Conservation (phyloP, 2,113 vertebrate genomes). For the Etheostoma spectabile region DNA sequence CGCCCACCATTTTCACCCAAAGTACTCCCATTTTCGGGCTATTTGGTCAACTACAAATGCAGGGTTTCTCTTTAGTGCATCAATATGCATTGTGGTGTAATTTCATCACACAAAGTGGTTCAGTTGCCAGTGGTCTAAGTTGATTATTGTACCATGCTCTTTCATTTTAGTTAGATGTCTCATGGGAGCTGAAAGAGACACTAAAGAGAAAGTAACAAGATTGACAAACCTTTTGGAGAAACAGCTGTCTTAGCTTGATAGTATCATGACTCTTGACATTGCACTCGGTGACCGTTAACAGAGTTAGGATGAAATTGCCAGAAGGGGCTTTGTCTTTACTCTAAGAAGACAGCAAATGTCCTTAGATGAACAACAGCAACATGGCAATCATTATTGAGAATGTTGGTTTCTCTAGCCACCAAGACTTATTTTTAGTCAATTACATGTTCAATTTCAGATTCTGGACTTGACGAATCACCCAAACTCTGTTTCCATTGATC, state of each 20-base stretch:
- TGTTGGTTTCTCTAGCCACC: slow-evolving; percentile 21
- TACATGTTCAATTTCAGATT: slow-evolving; percentile 21
- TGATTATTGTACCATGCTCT: slow-evolving; percentile 75
- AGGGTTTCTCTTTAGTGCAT: slow-evolving; percentile 52
- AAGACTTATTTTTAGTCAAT: slow-evolving; percentile 39
- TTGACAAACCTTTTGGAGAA: slow-evolving; percentile 74
- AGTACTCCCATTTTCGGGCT: slow-evolving; percentile 39
- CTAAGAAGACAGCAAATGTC: slow-evolving; percentile 37
- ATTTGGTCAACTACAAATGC: slow-evolving; percentile 48
- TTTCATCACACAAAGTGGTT: slow-evolving; percentile 82
- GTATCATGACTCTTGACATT: slow-evolving; percentile 65
- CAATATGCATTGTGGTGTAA: slow-evolving; percentile 50
- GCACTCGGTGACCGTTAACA: slow-evolving; percentile 63
- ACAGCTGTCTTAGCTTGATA: slow-evolving; percentile 55
- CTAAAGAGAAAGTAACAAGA: slow-evolving; percentile 76
- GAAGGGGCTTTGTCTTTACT: slow-evolving; percentile 40
- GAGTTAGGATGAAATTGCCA: slow-evolving; percentile 53
- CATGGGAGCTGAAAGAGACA: slow-evolving; percentile 68
- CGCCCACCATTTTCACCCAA: slow-evolving; percentile 52
- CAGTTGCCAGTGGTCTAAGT: slow-evolving; percentile 73
- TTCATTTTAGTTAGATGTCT: slow-evolving; percentile 74
- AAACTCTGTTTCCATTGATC: slow-evolving; percentile 76
- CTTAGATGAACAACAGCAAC: slow-evolving; percentile 33
- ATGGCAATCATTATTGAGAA: slow-evolving; percentile 23
- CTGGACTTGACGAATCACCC: slow-evolving; percentile 41